Base-by-base conservation (phyloP, 2,113 vertebrate species). In the Cyrtonyx montezumae region DNA sequence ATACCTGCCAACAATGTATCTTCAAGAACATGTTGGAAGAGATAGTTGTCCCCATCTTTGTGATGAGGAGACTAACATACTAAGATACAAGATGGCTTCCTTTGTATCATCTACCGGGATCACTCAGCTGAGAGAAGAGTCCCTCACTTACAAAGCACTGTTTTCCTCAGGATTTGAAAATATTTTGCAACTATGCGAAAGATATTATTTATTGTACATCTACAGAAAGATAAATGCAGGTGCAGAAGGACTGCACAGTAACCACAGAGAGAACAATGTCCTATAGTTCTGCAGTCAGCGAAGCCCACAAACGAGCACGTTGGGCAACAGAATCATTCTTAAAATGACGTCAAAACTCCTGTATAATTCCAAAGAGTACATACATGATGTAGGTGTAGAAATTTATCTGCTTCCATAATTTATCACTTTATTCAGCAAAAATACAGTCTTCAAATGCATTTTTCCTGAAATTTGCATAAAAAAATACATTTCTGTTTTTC, bases 371-470 rank as follows among this genome's bases (percentile, higher is more conserved):
- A 62, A 85, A 73, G 45, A 83, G 28, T 13, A 83, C 6, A 19
- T 55, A 53, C 17, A 51, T 25, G 61, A 86, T 5, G 3, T 25
- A 85, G 22, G 63, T 2, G 14, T 12, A 86, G 46, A 91, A 83
- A 80, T 2, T 0, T 3, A 79, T 51, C 16, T 68, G 1, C 26
- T 58, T 86, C 13, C n/a, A 88, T 30, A 83, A 45, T 51, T 68
- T 18, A 86, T 34, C 15, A 59, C 13, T 88, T 90, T 92, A 81
- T 91, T 93, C 51, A 91, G 66, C 11, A 84, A 81, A 81, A 94
- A 90, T n/a, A 84, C 12, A 84, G 37, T 88, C 19, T 23, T 70
- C 34, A 65, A 25, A 51, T 0, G 3, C 17, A 61, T 0, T 43
- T 45, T 63, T 78, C 28, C 66, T 92, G 68, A 70, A 20, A 11